These are phyloP conservation scores for Tapirus indicus DNA, from an alignment of 2,797 vertebrate species.

Conservation along the genomic window DNA sequence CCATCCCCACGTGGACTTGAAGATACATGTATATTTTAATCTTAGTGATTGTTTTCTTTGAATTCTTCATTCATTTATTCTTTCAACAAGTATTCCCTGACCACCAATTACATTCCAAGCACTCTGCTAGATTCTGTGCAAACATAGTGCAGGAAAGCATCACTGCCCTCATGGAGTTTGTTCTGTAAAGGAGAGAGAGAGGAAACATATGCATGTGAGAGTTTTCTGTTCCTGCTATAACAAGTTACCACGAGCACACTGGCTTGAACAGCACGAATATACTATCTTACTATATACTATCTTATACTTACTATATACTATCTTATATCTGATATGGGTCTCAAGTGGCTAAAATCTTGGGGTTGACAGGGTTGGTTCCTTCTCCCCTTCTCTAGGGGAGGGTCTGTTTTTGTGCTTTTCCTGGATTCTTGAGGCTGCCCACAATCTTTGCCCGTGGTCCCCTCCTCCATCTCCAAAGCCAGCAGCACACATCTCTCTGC, in stretches of 20 bases:
- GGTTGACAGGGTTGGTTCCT: not conserved
- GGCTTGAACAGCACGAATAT: accelerated
- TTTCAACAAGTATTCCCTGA: not conserved
- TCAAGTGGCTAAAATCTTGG: accelerated
- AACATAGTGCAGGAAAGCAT: accelerated
- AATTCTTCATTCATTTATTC: not conserved
- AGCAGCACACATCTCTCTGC: accelerated
- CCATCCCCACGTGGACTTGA: not conserved
- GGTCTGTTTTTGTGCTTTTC: not conserved
- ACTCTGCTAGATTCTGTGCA: not conserved
- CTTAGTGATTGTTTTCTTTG: not conserved
- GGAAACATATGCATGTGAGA: too few species aligned
- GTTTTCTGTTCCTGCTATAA: too few species aligned
- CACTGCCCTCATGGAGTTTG: not conserved
- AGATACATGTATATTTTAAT: not conserved
- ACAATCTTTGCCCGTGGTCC: accelerated
- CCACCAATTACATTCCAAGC: accelerated
- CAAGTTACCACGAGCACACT: not conserved
- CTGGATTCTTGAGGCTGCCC: not conserved
- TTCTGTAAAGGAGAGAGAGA: not conserved
- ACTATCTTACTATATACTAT: too few species aligned
- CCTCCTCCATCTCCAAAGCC: not conserved
- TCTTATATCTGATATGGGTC: not conserved
- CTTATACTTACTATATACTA: too few species aligned
- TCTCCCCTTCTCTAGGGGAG: too few species aligned